These are phyloP conservation scores for Deladenus siricidicola DNA, from an alignment of 2,888 invertebrate species.

Conservation along the genomic window DNA sequence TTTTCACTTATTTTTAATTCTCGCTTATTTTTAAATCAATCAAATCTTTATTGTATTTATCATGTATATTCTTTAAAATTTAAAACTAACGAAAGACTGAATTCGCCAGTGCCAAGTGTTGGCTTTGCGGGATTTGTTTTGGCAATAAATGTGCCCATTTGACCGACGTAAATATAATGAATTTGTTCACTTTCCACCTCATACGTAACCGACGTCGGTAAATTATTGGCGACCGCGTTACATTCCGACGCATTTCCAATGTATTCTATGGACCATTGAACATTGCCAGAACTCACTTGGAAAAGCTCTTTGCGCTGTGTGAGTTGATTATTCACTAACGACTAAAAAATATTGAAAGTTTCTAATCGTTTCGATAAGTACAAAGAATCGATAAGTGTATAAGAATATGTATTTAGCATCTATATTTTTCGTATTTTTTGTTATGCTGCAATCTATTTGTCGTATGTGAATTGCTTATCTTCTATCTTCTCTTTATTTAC, in stretches of 20 bases:
- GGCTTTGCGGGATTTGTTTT: constrained; percentile 23
- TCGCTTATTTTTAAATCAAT: neutral
- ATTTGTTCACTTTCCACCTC: constrained; percentile 10
- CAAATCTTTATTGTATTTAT: neutral
- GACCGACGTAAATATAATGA: constrained; percentile 20
- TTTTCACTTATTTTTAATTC: too few species aligned
- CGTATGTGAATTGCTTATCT: too few species aligned
- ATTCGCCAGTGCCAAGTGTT: constrained; percentile 33
- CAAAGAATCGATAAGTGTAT: too few species aligned
- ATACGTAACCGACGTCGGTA: constrained; percentile 1
- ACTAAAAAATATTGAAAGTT: constrained; percentile 13
- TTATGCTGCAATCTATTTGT: too few species aligned
- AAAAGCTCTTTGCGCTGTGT: constrained; percentile 7
- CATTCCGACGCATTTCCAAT: constrained; percentile 9
- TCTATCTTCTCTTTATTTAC: too few species aligned
- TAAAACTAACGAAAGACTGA: constrained; percentile 13
- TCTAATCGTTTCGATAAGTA: too few species aligned
- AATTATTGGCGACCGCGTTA: constrained; percentile 1
- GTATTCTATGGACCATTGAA: constrained; percentile 5
- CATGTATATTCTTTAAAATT: too few species aligned
- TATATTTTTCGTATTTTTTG: too few species aligned
- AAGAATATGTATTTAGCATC: too few species aligned
- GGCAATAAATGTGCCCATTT: constrained; percentile 16
- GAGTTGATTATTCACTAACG: constrained; percentile 10
- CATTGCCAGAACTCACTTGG: constrained; percentile 2